Percentiles rank a stretch among this genome's conserved stretches.
phyloP scores from a whole-genome alignment of 2,888 invertebrate genomes.

The Rhingia campestris region DNA sequence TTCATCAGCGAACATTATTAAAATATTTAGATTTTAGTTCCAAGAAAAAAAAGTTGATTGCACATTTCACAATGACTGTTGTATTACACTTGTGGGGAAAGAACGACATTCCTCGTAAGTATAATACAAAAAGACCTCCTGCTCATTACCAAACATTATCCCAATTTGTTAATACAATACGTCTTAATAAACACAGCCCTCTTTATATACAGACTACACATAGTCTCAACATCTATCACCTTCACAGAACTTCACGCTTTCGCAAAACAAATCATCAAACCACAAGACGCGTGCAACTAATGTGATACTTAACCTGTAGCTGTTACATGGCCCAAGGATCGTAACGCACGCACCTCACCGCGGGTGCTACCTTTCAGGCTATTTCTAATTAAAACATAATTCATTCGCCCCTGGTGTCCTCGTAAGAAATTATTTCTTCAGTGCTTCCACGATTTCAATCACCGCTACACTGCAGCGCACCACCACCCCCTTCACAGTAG shows the following conservation, averaged over 20 bases:
- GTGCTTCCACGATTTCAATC: constrained; percentile 52
- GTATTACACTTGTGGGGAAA: too few species aligned
- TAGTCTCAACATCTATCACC: constrained; percentile 36
- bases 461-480: constrained; percentile 37
- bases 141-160: background rate
- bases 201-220: background rate
- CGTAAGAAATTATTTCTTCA: constrained; percentile 68
- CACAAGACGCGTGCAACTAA: constrained; percentile 66
- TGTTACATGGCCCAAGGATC: constrained; percentile 65
- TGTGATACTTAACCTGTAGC: constrained; percentile 66
- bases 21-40: too few species aligned
- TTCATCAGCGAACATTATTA: too few species aligned
- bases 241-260: constrained; percentile 46
- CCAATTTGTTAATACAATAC: constrained; percentile 8
- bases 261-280: constrained; percentile 64
- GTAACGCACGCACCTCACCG: constrained; percentile 60
- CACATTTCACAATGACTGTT: too few species aligned
- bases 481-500: background rate
- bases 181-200: constrained; percentile 4
- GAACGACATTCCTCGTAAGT: too few species aligned
- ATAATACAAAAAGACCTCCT: too few species aligned
- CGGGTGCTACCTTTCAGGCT: constrained; percentile 67
- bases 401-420: constrained; percentile 65
- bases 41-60: too few species aligned
- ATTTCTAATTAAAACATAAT: constrained; percentile 74